Evolutionary conservation across 2,113 vertebrate genomes (phyloP), one percentile per base, ranked within the genome.

Genomic region (Carassius auratus): DNA sequence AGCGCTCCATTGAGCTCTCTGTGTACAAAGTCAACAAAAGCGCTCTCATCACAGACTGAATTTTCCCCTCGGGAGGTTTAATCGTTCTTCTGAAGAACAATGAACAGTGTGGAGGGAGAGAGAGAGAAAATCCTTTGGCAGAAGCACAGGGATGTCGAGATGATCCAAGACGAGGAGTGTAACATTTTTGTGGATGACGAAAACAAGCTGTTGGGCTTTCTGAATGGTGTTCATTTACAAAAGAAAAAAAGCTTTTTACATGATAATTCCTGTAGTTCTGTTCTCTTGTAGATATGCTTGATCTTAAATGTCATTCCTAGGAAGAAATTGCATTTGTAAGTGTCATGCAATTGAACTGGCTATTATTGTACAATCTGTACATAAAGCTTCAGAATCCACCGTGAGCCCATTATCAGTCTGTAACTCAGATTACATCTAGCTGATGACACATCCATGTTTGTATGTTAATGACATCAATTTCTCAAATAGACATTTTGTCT

Each of bases 381-480:
- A 76, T 57, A 62, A 66, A 74, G 84, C 23, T 75, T 50, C 69
- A 69, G 76, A 55, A 55, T 55, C 52, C 52, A 55, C 52, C 52
- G 15, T 55, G 12, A 66, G 83, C 59, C 77, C 55, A 76, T 90
- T 84, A 87, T 36, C 81, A 68, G 84, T 61, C 75, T 48, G 77
- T 86, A 87, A 83, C 84, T 83, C 69, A 69, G 76, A 80, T 86
- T 81, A 88, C 86, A 76, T 86, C 88, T 86, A 82, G 45, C 86
- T 76, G 84, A 48, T 79, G 66, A 79, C 78, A 82, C 62, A 45
- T 42, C 57, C 23, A 59, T 87, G 57, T 83, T 30, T 78, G 73
- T 76, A 64, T 42, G 19, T 50, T 4, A 21, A 79, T 62, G 52
- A 13, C 52, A 30, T 84, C 52, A 26, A 33, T 17, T 77, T 45